Conservation (phyloP, 1,140 invertebrate genomes). For the Apis laboriosa region DNA sequence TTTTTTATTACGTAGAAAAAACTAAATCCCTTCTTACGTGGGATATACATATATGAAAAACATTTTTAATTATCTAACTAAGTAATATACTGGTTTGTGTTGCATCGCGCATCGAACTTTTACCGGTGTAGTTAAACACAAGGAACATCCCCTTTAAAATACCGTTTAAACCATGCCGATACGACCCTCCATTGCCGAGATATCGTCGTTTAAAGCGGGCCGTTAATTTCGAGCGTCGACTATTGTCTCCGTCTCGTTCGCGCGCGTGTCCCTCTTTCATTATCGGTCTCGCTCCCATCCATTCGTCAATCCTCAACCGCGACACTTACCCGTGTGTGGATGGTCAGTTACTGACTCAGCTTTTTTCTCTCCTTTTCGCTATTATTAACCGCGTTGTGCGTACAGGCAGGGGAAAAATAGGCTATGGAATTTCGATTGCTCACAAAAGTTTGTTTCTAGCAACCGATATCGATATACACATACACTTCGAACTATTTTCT, state of each 20-base stretch:
- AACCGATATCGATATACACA: too few relatives aligned
- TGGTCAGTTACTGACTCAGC: slow-evolving; percentile 7
- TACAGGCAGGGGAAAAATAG: neutral
- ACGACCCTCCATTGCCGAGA: neutral
- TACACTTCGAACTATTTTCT: too few relatives aligned
- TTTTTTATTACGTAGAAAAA: too few relatives aligned
- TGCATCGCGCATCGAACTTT: too few relatives aligned
- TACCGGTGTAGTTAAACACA: too few relatives aligned
- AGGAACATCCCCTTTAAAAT: neutral
- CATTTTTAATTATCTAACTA: too few relatives aligned
- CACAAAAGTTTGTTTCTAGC: neutral
- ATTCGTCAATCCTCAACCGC: neutral
- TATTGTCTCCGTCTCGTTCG: neutral
- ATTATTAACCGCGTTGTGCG: neutral
- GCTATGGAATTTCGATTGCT: neutral
- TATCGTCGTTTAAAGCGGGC: neutral
- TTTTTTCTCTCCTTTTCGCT: neutral
- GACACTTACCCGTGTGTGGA: neutral
- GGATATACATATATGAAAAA: too few relatives aligned
- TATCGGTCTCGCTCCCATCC: neutral
- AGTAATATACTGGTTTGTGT: too few relatives aligned
- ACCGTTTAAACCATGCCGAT: neutral
- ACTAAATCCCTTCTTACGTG: too few relatives aligned
- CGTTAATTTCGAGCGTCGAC: neutral
- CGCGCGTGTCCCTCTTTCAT: too few relatives aligned